Evolutionary conservation across 2,797 vertebrate species (phyloP).

Genomic region (Chiloscyllium punctatum): DNA sequence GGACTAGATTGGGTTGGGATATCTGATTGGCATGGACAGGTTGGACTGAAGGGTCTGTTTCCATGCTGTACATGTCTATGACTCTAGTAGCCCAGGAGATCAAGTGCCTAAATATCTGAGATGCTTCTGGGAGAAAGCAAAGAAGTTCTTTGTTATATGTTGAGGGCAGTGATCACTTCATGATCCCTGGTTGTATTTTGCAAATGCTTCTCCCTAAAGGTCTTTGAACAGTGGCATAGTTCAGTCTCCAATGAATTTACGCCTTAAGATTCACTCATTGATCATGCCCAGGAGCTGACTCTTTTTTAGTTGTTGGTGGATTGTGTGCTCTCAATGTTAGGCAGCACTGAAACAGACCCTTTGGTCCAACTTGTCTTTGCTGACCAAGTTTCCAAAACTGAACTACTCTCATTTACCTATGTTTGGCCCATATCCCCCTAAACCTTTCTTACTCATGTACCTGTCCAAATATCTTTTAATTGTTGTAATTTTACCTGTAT

Average conservation of each 20-base stretch:
- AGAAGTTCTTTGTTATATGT: neutral
- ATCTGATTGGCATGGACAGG: too few species aligned
- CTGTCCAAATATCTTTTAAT: too few species aligned
- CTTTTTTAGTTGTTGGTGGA: neutral
- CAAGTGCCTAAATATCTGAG: neutral
- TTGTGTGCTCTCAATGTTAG: neutral
- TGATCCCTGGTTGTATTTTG: neutral
- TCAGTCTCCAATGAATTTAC: neutral
- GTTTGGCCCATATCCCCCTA: too few species aligned
- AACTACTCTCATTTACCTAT: too few species aligned
- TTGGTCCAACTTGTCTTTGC: too few species aligned
- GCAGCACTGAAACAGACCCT: too few species aligned
- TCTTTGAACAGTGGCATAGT: neutral
- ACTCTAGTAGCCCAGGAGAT: neutral
- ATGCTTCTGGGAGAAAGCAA: neutral
- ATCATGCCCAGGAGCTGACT: neutral
- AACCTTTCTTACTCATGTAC: too few species aligned
- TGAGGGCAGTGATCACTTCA: neutral
- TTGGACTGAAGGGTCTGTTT: too few species aligned
- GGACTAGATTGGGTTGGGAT: too few species aligned
- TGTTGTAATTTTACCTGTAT: too few species aligned
- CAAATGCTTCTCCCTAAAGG: neutral
- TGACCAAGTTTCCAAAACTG: too few species aligned
- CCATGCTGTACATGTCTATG: too few species aligned
- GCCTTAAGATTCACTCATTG: neutral